These are phyloP conservation scores for Microchrysa polita DNA, from an alignment of 2,888 invertebrate genomes.

Conservation along the genomic window DNA sequence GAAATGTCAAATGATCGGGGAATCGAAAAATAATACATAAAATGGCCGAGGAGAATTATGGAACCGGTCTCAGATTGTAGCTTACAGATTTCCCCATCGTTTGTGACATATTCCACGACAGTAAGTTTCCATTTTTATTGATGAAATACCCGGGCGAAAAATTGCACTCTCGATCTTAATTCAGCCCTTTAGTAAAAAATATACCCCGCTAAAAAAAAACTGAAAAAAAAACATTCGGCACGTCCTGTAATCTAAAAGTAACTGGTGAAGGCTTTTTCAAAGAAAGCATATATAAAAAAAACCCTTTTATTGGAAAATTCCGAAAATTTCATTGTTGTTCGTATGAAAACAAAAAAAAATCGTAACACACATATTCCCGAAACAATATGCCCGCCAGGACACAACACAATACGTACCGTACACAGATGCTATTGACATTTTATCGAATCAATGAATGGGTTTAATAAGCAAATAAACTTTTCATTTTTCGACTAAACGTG, in stretches of 20 bases:
- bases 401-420: neutral
- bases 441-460: constrained; percentile 12
- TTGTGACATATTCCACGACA: too few species aligned
- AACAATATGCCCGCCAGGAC: neutral
- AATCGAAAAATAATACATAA: too few species aligned
- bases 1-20: too few species aligned
- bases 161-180: too few species aligned
- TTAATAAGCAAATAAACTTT: constrained; percentile 26
- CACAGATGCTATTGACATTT: constrained; percentile 19
- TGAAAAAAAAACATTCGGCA: neutral
- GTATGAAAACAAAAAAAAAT: too few species aligned
- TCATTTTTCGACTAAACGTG: constrained; percentile 6
- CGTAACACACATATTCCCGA: too few species aligned
- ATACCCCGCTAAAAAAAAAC: neutral
- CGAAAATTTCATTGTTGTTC: neutral
- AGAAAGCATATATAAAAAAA: neutral
- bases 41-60: too few species aligned
- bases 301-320: neutral
- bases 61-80: too few species aligned
- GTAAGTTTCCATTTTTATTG: too few species aligned
- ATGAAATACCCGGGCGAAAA: too few species aligned
- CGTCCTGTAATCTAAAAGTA: neutral
- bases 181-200: too few species aligned
- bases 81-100: too few species aligned
- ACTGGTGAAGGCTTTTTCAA: neutral